These are phyloP conservation scores for Abscondita cerata DNA, from an alignment of 2,888 invertebrate species.

Conservation along the genomic window DNA sequence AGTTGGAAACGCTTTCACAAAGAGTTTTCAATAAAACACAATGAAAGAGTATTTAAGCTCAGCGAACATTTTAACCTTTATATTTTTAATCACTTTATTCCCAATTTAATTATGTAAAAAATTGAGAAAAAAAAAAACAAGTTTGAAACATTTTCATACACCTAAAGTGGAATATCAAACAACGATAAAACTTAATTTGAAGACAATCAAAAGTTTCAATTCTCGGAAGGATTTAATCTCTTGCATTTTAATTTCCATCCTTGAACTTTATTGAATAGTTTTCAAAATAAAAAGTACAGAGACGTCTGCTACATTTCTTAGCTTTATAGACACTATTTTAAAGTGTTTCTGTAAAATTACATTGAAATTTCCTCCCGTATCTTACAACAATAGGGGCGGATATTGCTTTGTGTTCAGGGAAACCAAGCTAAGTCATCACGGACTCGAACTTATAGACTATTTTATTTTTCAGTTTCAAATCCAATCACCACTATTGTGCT, in stretches of 20 bases:
- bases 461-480: slow-evolving; percentile 47
- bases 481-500: slow-evolving; percentile 50
- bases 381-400: slow-evolving; percentile 42
- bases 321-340: slow-evolving; percentile 33
- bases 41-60: slow-evolving; percentile 5
- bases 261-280: slow-evolving; percentile 20
- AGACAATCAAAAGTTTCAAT: slow-evolving; percentile 14
- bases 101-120: background rate
- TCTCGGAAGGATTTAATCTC: slow-evolving; percentile 22
- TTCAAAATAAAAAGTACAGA: slow-evolving; percentile 1
- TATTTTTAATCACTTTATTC: background rate
- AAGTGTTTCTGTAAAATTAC: slow-evolving; percentile 42
- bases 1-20: slow-evolving; percentile 16
- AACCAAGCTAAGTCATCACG: slow-evolving; percentile 41
- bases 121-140: background rate
- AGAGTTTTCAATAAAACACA: slow-evolving; percentile 20
- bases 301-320: slow-evolving; percentile 20
- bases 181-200: slow-evolving; percentile 5
- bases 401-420: slow-evolving; percentile 44
- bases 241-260: slow-evolving; percentile 28
- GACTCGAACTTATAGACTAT: slow-evolving; percentile 37
- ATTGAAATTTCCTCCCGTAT: slow-evolving; percentile 45
- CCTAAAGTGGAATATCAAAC: background rate
- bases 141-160: background rate
- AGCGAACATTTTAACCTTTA: background rate